Percentiles rank a stretch among this genome's conserved stretches.
These are phyloP conservation scores for Pseudochirops corinnae DNA, from an alignment of 2,797 vertebrate species.

Conservation along the genomic window DNA sequence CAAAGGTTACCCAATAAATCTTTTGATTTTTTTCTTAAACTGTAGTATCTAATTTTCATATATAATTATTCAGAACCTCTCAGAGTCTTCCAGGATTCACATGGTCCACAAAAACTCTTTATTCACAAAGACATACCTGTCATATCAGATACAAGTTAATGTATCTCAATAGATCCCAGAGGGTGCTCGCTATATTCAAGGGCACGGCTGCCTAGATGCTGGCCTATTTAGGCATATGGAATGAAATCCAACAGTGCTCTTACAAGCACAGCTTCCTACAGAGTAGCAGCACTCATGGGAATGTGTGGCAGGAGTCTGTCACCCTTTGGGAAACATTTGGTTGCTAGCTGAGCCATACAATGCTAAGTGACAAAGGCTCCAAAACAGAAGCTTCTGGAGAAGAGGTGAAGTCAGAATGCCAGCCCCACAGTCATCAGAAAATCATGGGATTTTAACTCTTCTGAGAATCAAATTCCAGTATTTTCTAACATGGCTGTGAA, in stretches of 20 bases:
- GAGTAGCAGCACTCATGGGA: not conserved
- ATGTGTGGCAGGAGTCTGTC: not conserved
- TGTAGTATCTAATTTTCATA: not conserved
- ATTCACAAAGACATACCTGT: not conserved
- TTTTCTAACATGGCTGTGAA: not conserved
- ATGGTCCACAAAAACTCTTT: not conserved
- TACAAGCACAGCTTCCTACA: not conserved
- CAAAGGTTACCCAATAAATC: not conserved
- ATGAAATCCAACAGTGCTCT: not conserved
- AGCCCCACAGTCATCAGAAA: not conserved
- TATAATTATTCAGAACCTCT: not conserved
- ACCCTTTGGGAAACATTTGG: slow-evolving; percentile 3
- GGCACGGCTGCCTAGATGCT: not conserved
- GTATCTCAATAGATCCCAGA: not conserved
- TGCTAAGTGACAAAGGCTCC: not conserved
- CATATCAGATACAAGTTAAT: not conserved
- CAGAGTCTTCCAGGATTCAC: not conserved
- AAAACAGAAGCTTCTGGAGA: not conserved
- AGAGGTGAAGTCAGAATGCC: not conserved
- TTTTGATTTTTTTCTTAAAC: not conserved
- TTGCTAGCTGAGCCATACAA: not conserved
- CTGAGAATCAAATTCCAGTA: not conserved
- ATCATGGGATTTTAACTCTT: not conserved
- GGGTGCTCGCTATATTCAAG: not conserved
- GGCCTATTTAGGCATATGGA: not conserved